Percentiles rank a stretch among this genome's conserved stretches.
Evolutionary conservation across 2,113 vertebrate species (phyloP).

Genomic region (Tinamus guttatus): DNA sequence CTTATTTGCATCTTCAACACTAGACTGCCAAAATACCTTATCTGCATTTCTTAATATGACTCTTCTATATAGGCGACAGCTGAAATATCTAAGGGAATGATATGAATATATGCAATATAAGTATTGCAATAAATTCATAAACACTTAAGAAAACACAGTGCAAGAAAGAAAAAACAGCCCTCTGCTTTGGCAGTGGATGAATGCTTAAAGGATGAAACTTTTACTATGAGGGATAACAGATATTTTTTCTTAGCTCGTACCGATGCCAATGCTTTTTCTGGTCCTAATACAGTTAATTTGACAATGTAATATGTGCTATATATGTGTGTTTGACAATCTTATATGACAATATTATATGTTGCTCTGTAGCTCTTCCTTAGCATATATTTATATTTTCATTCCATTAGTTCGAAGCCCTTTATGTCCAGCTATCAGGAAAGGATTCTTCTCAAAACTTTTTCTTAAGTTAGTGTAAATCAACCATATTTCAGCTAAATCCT

Average conservation of each 20-base stretch:
- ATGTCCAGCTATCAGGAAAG: not conserved
- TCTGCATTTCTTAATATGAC: not conserved
- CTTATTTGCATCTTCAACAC: not conserved
- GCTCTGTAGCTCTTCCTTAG: not conserved
- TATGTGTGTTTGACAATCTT: not conserved
- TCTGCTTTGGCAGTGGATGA: not conserved
- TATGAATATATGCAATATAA: not conserved
- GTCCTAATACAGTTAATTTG: not conserved
- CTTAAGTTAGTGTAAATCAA: not conserved
- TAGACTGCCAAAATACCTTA: not conserved
- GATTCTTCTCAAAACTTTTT: not conserved
- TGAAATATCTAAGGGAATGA: not conserved
- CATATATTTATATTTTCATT: not conserved
- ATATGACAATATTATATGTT: not conserved
- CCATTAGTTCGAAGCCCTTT: not conserved
- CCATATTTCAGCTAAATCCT: not conserved
- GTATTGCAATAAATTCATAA: constrained; percentile 9
- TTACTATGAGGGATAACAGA: not conserved
- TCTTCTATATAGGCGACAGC: not conserved
- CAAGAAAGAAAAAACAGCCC: not conserved
- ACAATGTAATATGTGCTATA: not conserved
- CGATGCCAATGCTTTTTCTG: not conserved
- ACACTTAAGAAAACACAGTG: not conserved
- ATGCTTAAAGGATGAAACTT: not conserved
- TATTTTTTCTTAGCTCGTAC: not conserved